phyloP scores from a whole-genome alignment of 2,797 vertebrate genomes.

The Manis crassicaudata region DNA sequence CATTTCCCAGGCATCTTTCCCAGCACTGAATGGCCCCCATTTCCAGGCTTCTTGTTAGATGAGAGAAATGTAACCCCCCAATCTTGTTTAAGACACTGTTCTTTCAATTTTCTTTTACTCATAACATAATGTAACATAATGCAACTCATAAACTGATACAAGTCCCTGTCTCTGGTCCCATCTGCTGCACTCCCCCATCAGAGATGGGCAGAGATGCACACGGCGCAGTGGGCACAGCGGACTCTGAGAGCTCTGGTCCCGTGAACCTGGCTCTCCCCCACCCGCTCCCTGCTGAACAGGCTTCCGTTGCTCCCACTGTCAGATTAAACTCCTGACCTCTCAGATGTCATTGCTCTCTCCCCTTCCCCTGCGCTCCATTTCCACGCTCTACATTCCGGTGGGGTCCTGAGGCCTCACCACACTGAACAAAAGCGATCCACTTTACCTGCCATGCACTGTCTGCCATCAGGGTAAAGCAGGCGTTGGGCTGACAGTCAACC shows the following conservation, averaged over 20 bases:
- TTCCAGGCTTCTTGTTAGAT: background rate
- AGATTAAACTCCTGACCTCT: background rate
- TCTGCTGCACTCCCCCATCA: background rate
- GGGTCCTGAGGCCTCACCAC: background rate
- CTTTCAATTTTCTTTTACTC: background rate
- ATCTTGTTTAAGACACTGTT: background rate
- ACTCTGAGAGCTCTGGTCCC: background rate
- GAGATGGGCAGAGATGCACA: background rate
- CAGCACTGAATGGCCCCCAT: background rate
- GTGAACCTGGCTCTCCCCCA: background rate
- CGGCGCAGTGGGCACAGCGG: background rate
- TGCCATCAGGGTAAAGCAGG: background rate
- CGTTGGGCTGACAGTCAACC: background rate
- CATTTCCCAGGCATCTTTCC: background rate
- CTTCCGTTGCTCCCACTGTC: background rate
- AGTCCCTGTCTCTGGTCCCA: background rate
- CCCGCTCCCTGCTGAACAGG: background rate
- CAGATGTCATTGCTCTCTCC: background rate
- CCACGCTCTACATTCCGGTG: background rate
- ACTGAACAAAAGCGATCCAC: background rate
- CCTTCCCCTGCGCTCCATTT: background rate
- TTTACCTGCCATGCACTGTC: accelerated
- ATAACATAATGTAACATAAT: background rate
- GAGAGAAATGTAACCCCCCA: background rate
- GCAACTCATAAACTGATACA: background rate